Base-by-base conservation (phyloP, 2,888 invertebrate genomes). In the Oxycera nigricornis region DNA sequence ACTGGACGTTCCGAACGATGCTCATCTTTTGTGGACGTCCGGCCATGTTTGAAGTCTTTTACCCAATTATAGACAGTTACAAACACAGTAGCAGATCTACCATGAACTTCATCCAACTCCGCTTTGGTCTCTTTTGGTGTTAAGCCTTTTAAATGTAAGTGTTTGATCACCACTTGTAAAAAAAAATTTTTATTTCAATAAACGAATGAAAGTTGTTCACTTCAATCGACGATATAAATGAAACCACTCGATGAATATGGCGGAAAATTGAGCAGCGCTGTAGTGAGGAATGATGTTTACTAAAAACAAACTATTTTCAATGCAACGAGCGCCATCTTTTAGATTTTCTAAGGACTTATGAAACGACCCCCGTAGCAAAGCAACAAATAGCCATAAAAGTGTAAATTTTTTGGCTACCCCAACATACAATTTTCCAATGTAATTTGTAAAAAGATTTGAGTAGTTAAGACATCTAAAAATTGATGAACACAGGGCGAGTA, bases 31-130 rank as follows among this genome's bases (percentile, higher is more conserved):
- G n/a, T n/a, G 59, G 24, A 24, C 1, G 59, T 22, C 11, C 59
- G 59, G 28, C 59, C 59, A 26, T 1, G 59, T 24, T 59, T 59
- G n/a, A 59, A 59, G 11, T 59, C 59, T 24, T 24, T 26, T n/a
- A 26, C 1, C 59, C 59, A 59, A 59, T 59, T 24, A 9, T 59
- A 24, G 11, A 59, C 28, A 11, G 59, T 59, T 24, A 26, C 9
- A 24, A 59, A 24, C 1, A 26, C 22, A 59, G 59, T 20, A 22
- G 59, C 59, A 59, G 59, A 59, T 20, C 6, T 9, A 11, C 1
- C 59, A 1, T 1, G 28, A 59, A 24, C 59, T 59, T 17, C 59
- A 26, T 59, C 28, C 59, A 24, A 59, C 28, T 59, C 59, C 11
- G 59, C 28, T 20, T 59, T 59, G 59, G 11, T 59, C n/a, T n/a